phyloP scores from a whole-genome alignment of 1,140 invertebrate genomes.

The Tigriopus japonicus region DNA sequence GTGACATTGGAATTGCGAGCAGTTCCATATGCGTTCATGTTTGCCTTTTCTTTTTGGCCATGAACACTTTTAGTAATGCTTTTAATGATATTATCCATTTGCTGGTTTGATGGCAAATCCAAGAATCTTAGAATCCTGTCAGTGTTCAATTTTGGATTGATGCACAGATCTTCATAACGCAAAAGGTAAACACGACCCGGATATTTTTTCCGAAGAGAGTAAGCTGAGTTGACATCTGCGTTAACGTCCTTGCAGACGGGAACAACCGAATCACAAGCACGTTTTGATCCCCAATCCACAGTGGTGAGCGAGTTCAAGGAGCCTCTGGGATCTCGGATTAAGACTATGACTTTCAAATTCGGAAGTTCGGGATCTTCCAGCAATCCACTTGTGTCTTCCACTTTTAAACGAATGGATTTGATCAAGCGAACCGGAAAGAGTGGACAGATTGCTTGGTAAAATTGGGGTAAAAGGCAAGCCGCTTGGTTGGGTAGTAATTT shows the following conservation, averaged over 20 bases:
- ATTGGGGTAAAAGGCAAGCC: slow-evolving; percentile 7
- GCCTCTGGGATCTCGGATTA: slow-evolving; percentile 22
- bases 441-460: background rate
- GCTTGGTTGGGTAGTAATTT: background rate
- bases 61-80: no score
- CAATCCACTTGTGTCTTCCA: background rate
- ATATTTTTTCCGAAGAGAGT: slow-evolving; percentile 15
- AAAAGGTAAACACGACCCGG: slow-evolving; percentile 17
- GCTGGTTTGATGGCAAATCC: slow-evolving; percentile 13
- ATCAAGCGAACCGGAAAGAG: slow-evolving; percentile 10
- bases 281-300: slow-evolving; percentile 19
- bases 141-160: slow-evolving; percentile 16
- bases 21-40: no score
- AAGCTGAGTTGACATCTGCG: slow-evolving; percentile 14
- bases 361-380: background rate
- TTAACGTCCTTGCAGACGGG: slow-evolving; percentile 18
- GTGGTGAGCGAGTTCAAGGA: slow-evolving; percentile 18
- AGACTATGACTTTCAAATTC: slow-evolving; percentile 18
- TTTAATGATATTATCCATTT: no score
- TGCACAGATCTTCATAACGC: slow-evolving; percentile 20
- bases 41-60: no score
- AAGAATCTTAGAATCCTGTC: slow-evolving; percentile 18
- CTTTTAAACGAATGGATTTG: slow-evolving; percentile 13
- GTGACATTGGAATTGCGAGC: background rate
- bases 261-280: slow-evolving; percentile 14